phyloP scores from a whole-genome alignment of 2,797 vertebrate species.

The Saxicola maurus region DNA sequence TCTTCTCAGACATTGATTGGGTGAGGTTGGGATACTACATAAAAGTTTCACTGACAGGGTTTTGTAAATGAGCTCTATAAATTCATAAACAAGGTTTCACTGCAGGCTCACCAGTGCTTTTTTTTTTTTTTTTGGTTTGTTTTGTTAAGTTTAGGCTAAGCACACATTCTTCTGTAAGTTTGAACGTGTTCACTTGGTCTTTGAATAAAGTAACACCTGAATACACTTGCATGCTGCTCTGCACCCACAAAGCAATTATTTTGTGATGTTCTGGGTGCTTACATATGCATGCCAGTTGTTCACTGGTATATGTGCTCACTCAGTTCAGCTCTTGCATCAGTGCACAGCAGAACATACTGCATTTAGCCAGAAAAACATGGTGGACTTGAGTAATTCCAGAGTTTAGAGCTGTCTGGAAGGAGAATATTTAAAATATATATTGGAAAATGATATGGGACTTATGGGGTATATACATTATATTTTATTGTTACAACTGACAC shows the following conservation, averaged over 20 bases:
- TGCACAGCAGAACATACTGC: not conserved
- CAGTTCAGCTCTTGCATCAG: not conserved
- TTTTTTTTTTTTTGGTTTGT: too few relatives aligned
- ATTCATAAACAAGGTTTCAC: not conserved
- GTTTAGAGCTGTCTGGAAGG: not conserved
- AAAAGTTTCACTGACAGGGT: not conserved
- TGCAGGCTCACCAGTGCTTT: not conserved
- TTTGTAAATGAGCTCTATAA: not conserved
- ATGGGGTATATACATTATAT: not conserved
- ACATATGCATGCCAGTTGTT: not conserved
- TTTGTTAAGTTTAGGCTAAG: not conserved
- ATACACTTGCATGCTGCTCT: not conserved
- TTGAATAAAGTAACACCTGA: constrained; percentile 13
- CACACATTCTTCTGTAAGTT: not conserved
- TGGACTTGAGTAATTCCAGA: not conserved
- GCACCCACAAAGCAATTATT: not conserved
- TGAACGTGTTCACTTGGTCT: not conserved
- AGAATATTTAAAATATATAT: not conserved
- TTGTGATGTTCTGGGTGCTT: not conserved
- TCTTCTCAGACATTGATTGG: not conserved
- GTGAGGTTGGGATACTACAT: not conserved
- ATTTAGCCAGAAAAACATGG: not conserved
- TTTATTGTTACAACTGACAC: not conserved
- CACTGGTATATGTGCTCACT: not conserved
- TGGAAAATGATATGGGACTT: not conserved